Evolutionary conservation across 2,888 invertebrate genomes (phyloP).

Genomic region (Mellilla xanthometata): DNA sequence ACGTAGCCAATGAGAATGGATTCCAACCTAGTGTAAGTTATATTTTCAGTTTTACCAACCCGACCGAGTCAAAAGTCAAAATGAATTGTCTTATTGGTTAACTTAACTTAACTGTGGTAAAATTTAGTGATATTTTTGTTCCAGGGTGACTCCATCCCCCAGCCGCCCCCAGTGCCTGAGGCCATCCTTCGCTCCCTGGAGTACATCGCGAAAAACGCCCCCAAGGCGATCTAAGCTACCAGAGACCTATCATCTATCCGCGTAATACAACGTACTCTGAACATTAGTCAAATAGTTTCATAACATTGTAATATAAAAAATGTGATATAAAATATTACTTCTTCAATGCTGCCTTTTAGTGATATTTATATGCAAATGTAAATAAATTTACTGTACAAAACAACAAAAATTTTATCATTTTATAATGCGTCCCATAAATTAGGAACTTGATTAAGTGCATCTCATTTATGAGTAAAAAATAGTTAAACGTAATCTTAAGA

Average conservation of each 20-base stretch:
- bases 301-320: constrained; percentile 37
- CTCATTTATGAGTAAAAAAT: too few species aligned
- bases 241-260: constrained; percentile 24
- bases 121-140: constrained; percentile 9
- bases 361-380: constrained; percentile 36
- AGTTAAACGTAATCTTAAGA: too few species aligned
- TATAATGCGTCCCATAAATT: too few species aligned
- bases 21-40: constrained; percentile 82
- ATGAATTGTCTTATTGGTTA: too few species aligned
- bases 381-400: constrained; percentile 28
- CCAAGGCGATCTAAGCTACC: constrained; percentile 37
- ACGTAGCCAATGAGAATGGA: constrained; percentile 86
- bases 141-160: constrained; percentile 68
- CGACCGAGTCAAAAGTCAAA: too few species aligned
- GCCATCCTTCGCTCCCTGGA: constrained; percentile 70
- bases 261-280: constrained; percentile 25
- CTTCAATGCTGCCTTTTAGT: constrained; percentile 30
- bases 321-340: too few species aligned
- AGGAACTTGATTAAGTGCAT: too few species aligned
- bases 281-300: constrained; percentile 26
- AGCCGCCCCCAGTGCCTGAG: constrained; percentile 73
- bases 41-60: too few species aligned
- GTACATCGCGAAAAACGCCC: constrained; percentile 43
- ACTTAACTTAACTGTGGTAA: too few species aligned
- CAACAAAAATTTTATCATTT: constrained; percentile 12